These are phyloP conservation scores for Aythya baeri DNA, from an alignment of 2,113 vertebrate species.

Conservation along the genomic window DNA sequence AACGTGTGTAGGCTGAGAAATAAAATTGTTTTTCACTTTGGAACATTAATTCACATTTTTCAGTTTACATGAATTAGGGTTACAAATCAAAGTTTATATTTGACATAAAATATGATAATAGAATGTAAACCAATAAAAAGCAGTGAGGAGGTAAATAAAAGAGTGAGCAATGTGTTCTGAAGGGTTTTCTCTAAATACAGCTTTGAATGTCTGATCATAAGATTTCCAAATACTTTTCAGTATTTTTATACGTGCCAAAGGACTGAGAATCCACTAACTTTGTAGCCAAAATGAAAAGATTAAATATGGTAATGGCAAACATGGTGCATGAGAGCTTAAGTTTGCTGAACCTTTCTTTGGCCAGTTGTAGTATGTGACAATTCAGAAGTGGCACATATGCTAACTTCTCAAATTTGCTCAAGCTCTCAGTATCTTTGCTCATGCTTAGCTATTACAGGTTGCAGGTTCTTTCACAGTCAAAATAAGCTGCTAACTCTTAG, in stretches of 20 bases:
- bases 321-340: rapidly evolving
- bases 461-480: not conserved
- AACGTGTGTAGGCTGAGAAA: not conserved
- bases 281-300: not conserved
- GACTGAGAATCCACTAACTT: not conserved
- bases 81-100: not conserved
- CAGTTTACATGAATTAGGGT: not conserved
- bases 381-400: not conserved
- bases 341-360: not conserved
- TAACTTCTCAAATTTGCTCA: not conserved
- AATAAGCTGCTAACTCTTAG: not conserved
- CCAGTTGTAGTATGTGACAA: rapidly evolving
- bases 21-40: not conserved
- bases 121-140: not conserved
- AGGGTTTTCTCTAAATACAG: not conserved
- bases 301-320: rapidly evolving
- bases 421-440: not conserved
- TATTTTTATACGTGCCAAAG: not conserved
- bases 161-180: not conserved
- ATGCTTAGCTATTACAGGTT: not conserved
- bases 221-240: not conserved
- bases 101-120: not conserved
- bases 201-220: not conserved
- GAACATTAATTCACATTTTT: not conserved
- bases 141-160: not conserved